Conservation (phyloP, 2,113 vertebrate genomes). For the Heptranchias perlo region DNA sequence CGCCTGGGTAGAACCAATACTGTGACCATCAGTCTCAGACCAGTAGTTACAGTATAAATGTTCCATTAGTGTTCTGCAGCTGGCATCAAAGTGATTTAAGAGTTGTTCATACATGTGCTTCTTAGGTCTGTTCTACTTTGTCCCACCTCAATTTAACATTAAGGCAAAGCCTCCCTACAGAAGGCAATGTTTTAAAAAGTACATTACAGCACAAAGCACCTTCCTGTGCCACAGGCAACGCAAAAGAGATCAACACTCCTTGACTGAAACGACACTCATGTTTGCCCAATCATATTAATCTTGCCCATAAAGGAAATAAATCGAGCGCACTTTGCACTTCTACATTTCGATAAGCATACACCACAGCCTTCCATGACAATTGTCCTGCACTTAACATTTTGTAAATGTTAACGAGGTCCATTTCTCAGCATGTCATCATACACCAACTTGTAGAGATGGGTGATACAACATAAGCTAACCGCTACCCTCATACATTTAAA, state of each 20-base stretch:
- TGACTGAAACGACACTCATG: neutral
- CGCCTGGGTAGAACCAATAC: neutral
- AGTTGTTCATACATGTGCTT: neutral
- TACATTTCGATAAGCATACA: neutral
- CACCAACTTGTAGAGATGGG: neutral
- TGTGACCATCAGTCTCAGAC: neutral
- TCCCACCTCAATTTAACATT: neutral
- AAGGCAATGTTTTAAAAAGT: neutral
- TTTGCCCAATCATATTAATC: neutral
- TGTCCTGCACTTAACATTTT: neutral
- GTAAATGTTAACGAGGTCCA: neutral
- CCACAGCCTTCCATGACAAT: neutral
- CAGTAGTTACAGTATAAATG: neutral
- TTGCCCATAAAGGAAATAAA: neutral
- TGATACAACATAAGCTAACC: neutral
- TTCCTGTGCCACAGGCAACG: neutral
- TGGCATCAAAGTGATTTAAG: neutral
- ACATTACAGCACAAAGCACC: neutral
- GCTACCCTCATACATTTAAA: neutral
- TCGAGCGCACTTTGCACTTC: neutral
- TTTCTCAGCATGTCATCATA: neutral
- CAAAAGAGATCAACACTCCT: neutral
- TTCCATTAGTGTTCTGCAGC: neutral
- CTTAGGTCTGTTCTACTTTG: neutral
- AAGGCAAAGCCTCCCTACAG: neutral